phyloP scores from a whole-genome alignment of 30 jellyfish, hydroid and myxozoan genomes.

The Chironex yamaguchii region DNA sequence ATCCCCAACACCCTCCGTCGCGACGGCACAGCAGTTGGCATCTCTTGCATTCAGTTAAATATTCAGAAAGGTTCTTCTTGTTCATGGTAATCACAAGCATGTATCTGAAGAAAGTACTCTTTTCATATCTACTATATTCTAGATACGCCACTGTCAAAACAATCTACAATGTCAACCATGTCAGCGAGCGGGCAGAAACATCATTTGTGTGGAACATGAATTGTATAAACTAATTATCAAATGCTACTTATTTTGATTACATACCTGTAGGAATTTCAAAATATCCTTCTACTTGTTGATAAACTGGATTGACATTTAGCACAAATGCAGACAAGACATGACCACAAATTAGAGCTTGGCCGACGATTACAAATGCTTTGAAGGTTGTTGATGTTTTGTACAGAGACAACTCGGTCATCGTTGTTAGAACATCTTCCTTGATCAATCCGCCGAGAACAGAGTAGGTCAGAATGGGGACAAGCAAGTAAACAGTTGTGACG shows the following conservation, averaged over 20 bases:
- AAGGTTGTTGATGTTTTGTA: slow-evolving; percentile 53
- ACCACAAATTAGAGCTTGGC: slow-evolving; percentile 87
- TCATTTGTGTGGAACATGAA: background rate
- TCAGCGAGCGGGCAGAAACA: no score
- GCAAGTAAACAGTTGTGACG: slow-evolving; percentile 69
- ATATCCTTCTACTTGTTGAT: slow-evolving; percentile 81
- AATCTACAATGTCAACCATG: no score
- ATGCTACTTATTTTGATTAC: no score
- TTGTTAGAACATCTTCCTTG: slow-evolving; percentile 86
- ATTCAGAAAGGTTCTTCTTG: no score
- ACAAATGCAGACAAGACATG: slow-evolving; percentile 93
- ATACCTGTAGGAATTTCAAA: slow-evolving; percentile 88
- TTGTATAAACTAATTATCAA: no score
- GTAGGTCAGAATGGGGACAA: slow-evolving; percentile 76
- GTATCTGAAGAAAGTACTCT: no score
- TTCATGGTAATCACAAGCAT: no score
- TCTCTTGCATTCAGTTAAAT: no score
- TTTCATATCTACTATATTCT: no score
- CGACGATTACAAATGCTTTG: slow-evolving; percentile 77
- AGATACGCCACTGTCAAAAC: no score
- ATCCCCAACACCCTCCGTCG: no score
- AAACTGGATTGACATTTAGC: slow-evolving; percentile 85
- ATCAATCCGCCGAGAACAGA: slow-evolving; percentile 83
- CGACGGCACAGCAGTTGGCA: no score
- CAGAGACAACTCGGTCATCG: slow-evolving; percentile 62